phyloP scores from a whole-genome alignment of 2,797 vertebrate genomes.

The Crenichthys baileyi region DNA sequence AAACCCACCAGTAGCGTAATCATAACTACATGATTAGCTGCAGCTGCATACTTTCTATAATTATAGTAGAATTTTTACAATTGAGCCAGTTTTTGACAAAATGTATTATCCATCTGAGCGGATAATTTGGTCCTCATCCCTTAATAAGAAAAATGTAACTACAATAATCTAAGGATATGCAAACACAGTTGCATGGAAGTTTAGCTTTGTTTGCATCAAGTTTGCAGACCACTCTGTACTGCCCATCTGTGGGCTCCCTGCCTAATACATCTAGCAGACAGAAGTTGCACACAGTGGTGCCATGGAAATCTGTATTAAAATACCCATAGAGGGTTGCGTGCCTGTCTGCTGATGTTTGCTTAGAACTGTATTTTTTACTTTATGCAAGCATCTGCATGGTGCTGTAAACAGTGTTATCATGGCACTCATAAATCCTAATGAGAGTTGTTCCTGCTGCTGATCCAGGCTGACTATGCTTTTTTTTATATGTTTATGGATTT shows the following conservation, averaged over 20 bases:
- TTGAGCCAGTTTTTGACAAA: neutral
- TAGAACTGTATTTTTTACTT: neutral
- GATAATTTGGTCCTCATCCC: no score
- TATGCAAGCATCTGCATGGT: neutral
- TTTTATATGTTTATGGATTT: neutral
- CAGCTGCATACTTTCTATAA: conserved; percentile 49
- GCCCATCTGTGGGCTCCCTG: neutral
- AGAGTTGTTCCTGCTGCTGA: neutral
- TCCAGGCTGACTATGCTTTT: neutral
- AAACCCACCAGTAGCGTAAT: conserved; percentile 36
- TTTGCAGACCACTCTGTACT: neutral
- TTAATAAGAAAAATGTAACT: neutral
- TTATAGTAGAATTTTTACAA: neutral
- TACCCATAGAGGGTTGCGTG: neutral
- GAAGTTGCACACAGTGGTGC: neutral
- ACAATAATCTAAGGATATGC: neutral
- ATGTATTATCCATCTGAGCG: no score
- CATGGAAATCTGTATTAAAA: neutral
- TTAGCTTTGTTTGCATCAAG: neutral
- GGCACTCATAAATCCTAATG: neutral
- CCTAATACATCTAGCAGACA: neutral
- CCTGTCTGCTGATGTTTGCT: neutral
- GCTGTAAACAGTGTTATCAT: neutral
- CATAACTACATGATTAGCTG: conserved; percentile 45
- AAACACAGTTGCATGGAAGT: neutral